Percentiles rank a stretch among this genome's conserved stretches.
Conservation (phyloP, 1,140 invertebrate genomes). For the Sarcophaga peregrina region DNA sequence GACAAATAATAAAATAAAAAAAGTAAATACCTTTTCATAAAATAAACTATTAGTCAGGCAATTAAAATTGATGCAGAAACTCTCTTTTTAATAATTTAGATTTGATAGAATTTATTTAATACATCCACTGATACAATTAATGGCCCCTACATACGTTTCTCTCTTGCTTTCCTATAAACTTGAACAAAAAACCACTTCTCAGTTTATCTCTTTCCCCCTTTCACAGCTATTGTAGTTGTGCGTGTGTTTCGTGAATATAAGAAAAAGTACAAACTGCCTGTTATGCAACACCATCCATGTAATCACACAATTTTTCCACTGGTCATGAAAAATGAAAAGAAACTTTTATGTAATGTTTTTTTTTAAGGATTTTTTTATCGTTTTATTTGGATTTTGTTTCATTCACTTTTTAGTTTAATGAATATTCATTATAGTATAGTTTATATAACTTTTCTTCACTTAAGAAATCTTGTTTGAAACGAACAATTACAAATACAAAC, state of each 20-base stretch:
- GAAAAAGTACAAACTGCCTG: slow-evolving; percentile 22
- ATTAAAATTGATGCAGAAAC: no score
- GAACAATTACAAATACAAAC: slow-evolving; percentile 18
- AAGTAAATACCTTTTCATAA: no score
- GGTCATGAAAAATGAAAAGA: slow-evolving; percentile 18
- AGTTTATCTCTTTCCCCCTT: background rate
- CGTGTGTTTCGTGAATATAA: background rate
- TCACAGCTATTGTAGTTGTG: background rate
- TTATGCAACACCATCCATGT: slow-evolving; percentile 35
- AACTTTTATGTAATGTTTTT: slow-evolving; percentile 22
- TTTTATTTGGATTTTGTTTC: slow-evolving; percentile 25
- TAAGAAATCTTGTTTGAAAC: slow-evolving; percentile 34
- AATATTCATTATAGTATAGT: slow-evolving; percentile 24
- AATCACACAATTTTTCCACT: background rate
- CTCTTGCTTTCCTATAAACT: no score
- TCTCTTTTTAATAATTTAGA: no score
- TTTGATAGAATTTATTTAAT: no score
- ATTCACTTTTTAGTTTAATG: slow-evolving; percentile 25
- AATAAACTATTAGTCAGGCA: no score
- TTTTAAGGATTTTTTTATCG: background rate
- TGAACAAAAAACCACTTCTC: background rate
- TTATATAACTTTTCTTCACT: slow-evolving; percentile 37
- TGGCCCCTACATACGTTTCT: no score
- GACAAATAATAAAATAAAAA: no score
- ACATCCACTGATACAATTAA: no score